These are phyloP conservation scores for Acanthis flammea DNA, from an alignment of 2,797 vertebrate species.

Conservation along the genomic window DNA sequence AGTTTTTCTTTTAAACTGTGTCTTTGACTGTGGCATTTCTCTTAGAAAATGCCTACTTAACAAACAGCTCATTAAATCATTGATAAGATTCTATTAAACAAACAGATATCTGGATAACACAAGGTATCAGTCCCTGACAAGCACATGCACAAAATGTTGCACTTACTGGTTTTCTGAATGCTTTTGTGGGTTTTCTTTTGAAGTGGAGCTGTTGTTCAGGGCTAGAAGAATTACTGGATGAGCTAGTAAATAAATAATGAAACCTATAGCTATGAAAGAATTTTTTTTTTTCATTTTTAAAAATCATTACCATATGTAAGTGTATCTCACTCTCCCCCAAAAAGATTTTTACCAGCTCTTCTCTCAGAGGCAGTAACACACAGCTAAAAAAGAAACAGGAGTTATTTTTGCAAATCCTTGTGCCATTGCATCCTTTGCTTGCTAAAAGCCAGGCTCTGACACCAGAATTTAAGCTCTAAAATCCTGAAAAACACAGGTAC, in stretches of 20 bases:
- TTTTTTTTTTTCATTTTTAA: neutral
- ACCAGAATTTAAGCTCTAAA: neutral
- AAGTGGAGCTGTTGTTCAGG: neutral
- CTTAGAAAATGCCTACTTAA: neutral
- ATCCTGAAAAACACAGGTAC: neutral
- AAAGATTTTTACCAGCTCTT: neutral
- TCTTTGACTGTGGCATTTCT: neutral
- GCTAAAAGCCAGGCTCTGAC: neutral
- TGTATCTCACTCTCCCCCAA: neutral
- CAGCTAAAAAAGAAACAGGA: neutral
- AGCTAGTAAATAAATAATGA: conserved; percentile 33
- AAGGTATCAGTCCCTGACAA: neutral
- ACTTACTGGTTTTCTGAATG: neutral
- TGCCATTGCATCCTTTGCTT: neutral
- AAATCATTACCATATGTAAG: neutral
- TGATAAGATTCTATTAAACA: conserved; percentile 10
- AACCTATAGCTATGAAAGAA: neutral
- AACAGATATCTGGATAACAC: neutral
- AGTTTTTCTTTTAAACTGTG: neutral
- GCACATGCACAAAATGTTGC: neutral
- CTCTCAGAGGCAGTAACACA: neutral
- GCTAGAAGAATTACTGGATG: neutral
- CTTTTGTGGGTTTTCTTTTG: conserved; percentile 25
- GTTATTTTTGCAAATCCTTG: neutral
- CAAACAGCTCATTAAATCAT: conserved; percentile 42